phyloP scores from a whole-genome alignment of 2,113 vertebrate genomes.

The Mustela nigripes region DNA sequence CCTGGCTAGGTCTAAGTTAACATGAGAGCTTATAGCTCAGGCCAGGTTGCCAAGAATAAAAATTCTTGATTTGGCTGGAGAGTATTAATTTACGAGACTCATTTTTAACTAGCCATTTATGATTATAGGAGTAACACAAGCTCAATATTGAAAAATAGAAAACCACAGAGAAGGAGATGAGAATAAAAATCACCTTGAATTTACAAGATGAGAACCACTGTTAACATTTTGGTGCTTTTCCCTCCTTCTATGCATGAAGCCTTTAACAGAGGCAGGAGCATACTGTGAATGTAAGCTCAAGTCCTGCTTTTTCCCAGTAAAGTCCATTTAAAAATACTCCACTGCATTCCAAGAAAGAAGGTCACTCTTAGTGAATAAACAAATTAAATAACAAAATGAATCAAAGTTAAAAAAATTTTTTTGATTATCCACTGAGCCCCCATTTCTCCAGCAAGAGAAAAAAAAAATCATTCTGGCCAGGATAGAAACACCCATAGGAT shows the following conservation, averaged over 20 bases:
- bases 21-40: background rate
- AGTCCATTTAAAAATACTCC: slow-evolving; percentile 57
- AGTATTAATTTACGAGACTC: slow-evolving; percentile 58
- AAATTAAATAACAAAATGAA: slow-evolving; percentile 68
- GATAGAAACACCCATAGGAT: background rate
- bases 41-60: background rate
- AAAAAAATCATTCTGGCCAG: background rate
- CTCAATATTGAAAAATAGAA: slow-evolving; percentile 17
- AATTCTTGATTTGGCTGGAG: background rate
- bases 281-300: slow-evolving; percentile 53
- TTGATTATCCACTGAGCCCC: slow-evolving; percentile 7
- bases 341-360: slow-evolving; percentile 48
- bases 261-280: slow-evolving; percentile 25
- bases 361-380: slow-evolving; percentile 3
- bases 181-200: slow-evolving; percentile 55
- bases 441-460: background rate
- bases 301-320: slow-evolving; percentile 7
- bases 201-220: slow-evolving; percentile 3
- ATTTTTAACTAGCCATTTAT: background rate
- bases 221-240: background rate
- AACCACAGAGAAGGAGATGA: slow-evolving; percentile 36
- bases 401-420: background rate
- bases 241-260: slow-evolving; percentile 49
- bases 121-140: slow-evolving; percentile 24
- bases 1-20: background rate